A percentile compares a stretch with the other conserved stretches of the same genome.
These are phyloP conservation scores for Ceratina australensis DNA, from an alignment of 1,140 invertebrate species.

Conservation along the genomic window DNA sequence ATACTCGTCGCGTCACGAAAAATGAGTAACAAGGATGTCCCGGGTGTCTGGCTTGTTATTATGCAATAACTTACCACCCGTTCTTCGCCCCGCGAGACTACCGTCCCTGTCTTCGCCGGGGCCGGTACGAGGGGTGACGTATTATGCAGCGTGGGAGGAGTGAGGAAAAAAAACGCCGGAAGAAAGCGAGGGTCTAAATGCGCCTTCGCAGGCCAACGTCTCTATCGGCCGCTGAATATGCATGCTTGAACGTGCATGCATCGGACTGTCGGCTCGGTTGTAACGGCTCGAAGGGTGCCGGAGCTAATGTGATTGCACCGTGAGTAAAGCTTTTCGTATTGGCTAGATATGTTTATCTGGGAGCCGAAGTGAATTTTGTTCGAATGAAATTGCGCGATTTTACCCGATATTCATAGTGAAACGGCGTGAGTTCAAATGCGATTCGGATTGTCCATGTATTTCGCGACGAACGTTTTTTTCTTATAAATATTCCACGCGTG, in stretches of 20 bases:
- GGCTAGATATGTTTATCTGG: too few relatives aligned
- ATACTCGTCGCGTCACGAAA: constrained; percentile 68
- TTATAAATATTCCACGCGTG: too few relatives aligned
- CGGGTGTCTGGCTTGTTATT: constrained; percentile 75
- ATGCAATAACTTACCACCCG: constrained; percentile 77
- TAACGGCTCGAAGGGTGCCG: constrained; percentile 65
- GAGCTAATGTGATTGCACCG: constrained; percentile 62
- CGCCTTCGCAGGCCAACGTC: constrained; percentile 74
- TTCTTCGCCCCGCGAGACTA: constrained; percentile 4
- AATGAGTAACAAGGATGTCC: constrained; percentile 74
- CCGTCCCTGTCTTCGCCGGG: neutral
- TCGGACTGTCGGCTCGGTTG: constrained; percentile 33
- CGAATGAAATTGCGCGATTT: too few relatives aligned
- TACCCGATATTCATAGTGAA: too few relatives aligned
- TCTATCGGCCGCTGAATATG: constrained; percentile 73
- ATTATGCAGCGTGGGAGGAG: neutral
- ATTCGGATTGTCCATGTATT: too few relatives aligned
- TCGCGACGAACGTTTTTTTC: too few relatives aligned
- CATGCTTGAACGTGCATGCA: constrained; percentile 55
- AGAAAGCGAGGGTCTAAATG: constrained; percentile 65
- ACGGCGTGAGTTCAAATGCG: too few relatives aligned
- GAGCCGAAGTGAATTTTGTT: too few relatives aligned
- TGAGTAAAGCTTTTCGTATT: too few relatives aligned
- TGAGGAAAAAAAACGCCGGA: constrained; percentile 21
- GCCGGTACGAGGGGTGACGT: neutral